Conservation (phyloP, 2,797 vertebrate species). For the Pteropus rufus region DNA sequence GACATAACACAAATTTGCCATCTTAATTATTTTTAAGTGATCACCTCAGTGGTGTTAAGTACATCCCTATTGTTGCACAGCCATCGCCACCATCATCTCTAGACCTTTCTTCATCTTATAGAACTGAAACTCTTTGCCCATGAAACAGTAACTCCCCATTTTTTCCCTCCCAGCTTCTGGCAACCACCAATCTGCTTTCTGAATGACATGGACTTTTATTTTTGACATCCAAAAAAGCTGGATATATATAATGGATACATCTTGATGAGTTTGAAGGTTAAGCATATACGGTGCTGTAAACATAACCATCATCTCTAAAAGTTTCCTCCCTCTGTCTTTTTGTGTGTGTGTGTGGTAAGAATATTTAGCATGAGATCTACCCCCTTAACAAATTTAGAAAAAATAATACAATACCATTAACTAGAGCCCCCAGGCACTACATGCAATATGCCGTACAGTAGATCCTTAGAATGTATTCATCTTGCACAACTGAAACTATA, state of each 20-base stretch:
- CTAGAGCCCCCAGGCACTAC: not conserved
- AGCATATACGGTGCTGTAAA: not conserved
- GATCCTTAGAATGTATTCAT: not conserved
- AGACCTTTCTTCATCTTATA: not conserved
- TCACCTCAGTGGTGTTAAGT: not conserved
- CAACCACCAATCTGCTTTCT: not conserved
- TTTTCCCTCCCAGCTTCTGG: not conserved
- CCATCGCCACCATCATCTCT: not conserved
- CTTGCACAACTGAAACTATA: not conserved
- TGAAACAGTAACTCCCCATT: not conserved
- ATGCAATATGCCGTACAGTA: not conserved
- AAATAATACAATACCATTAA: not conserved
- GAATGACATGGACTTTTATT: not conserved
- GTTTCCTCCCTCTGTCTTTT: not conserved
- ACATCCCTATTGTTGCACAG: rapidly evolving
- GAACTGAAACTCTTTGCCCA: not conserved
- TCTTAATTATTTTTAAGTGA: not conserved
- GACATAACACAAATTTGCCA: not conserved
- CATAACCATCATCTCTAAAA: not conserved
- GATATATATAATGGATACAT: not conserved
- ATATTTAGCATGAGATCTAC: not conserved
- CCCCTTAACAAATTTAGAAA: not conserved
- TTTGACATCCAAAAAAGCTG: not conserved
- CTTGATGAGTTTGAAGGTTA: not conserved
- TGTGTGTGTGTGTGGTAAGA: not conserved